Evolutionary conservation across 2,797 vertebrate species (phyloP).

Genomic region (Etheostoma nigrum): DNA sequence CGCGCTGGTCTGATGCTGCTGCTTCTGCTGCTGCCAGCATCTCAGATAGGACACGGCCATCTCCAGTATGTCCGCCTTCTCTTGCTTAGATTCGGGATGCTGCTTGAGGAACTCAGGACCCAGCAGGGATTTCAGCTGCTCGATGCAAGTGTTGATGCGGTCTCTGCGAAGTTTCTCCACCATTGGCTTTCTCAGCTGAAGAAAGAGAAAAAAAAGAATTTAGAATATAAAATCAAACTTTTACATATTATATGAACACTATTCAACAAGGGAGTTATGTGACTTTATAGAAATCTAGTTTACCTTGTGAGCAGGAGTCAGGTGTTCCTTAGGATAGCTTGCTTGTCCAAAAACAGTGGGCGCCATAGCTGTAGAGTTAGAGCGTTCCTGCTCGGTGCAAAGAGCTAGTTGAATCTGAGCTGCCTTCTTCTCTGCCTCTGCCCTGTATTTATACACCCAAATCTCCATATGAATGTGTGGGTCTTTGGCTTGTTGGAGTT

Average conservation of each 20-base stretch:
- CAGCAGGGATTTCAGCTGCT: conserved; percentile 83
- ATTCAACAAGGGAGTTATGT: neutral
- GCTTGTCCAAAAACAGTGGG: conserved; percentile 80
- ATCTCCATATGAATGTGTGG: conserved; percentile 91
- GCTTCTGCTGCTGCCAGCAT: conserved; percentile 77
- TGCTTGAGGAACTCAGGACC: conserved; percentile 86
- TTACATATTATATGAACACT: neutral
- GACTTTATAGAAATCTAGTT: conserved; percentile 42
- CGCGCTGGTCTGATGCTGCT: conserved; percentile 54
- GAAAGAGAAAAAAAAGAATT: conserved; percentile 29
- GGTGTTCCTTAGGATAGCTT: conserved; percentile 76
- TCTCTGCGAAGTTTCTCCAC: conserved; percentile 90
- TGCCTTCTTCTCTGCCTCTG: conserved; percentile 54
- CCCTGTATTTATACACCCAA: conserved; percentile 88
- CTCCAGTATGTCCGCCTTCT: conserved; percentile 88
- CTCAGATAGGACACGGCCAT: conserved; percentile 87
- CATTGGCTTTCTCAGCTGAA: conserved; percentile 89
- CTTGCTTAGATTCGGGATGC: conserved; percentile 88
- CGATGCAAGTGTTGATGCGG: conserved; percentile 86
- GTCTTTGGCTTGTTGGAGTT: conserved; percentile 88
- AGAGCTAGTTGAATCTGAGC: conserved; percentile 73
- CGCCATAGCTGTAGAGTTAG: conserved; percentile 79
- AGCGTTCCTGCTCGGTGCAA: conserved; percentile 61
- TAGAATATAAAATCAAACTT: neutral
- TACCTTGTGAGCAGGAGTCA: conserved; percentile 84